Evolutionary conservation across 2,888 invertebrate species (phyloP), one percentile per base, ranked within the genome.

Genomic region (Mycalesis mineus): DNA sequence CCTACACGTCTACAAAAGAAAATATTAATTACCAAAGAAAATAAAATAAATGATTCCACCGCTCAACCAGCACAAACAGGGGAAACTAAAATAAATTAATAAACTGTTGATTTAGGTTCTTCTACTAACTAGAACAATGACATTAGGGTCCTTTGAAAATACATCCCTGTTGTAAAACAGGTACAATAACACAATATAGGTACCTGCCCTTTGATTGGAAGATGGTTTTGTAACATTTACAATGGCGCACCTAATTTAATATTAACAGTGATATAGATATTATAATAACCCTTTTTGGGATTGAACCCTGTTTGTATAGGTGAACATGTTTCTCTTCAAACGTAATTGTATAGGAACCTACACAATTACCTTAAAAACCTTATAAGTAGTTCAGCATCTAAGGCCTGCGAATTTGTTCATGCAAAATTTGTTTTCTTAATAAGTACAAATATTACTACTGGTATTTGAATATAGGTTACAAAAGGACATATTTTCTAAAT

Each of bases 81-180:
- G n/a, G 1, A 22, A 42, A 22, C 22, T 17, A 22, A 13, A n/a
- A 15, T 15, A 45, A 31, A 45, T 31, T 7, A 47, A 13, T 28
- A n/a, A 14, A 47, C 11, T 47, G 47, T 47, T 47, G 6, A 8
- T 33, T 47, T 47, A 47, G 47, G 47, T 17, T 33, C 47, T 11
- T 31, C 14, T 7, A 11, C 7, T 17, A 44, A 13, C 28, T 44
- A 7, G n/a, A 11, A 47, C 47, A 33, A 47, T 33, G 15, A 7
- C 6, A 11, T 42, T 47, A 11, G 6, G 31, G 33, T 15, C 33
- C 15, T 33, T 47, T 15, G 15, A 47, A 33, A 47, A 47, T 14
- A 31, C 14, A 33, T 15, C 33, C 15, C 33, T 11, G 31, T 15
- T 33, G 15, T 7, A 11, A 47, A 33, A 33, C n/a, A n/a, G n/a